Conservation (phyloP, 2,888 invertebrate species). For the Pseudococcus jackbeardsleyi region DNA sequence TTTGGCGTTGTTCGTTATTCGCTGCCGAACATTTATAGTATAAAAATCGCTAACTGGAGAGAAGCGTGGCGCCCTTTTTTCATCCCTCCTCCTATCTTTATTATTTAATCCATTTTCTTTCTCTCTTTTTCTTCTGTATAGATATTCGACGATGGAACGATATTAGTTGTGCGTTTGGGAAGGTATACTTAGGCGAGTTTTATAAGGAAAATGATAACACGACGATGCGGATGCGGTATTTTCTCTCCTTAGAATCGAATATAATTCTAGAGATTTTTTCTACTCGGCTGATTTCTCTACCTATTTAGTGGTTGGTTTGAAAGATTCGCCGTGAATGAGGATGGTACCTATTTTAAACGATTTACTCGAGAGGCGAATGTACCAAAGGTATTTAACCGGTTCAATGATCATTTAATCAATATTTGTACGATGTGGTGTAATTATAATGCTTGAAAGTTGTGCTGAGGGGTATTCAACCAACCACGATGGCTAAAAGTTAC, state of each 20-base stretch:
- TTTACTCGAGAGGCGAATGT: neutral
- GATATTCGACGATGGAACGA: neutral
- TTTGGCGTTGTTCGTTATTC: constrained; percentile 10
- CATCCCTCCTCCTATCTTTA: neutral
- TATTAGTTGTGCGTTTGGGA: neutral
- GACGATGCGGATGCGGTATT: neutral
- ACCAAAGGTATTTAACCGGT: neutral
- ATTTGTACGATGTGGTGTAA: neutral
- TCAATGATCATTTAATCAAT: neutral
- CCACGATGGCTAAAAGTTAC: neutral
- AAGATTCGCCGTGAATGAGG: neutral
- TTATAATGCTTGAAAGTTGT: neutral
- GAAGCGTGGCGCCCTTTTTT: constrained; percentile 29
- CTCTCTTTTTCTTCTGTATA: neutral
- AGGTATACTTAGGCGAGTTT: neutral
- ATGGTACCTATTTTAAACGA: neutral
- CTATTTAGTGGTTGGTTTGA: neutral
- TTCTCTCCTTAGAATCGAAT: neutral
- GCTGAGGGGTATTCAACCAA: neutral
- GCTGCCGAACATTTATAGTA: constrained; percentile 14
- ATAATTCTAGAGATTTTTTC: neutral
- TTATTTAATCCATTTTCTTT: constrained; percentile 32
- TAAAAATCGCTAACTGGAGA: neutral
- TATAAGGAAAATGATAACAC: neutral
- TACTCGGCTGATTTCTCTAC: neutral